Conservation (phyloP, 2,888 invertebrate genomes). For the Heliconius ismenius region DNA sequence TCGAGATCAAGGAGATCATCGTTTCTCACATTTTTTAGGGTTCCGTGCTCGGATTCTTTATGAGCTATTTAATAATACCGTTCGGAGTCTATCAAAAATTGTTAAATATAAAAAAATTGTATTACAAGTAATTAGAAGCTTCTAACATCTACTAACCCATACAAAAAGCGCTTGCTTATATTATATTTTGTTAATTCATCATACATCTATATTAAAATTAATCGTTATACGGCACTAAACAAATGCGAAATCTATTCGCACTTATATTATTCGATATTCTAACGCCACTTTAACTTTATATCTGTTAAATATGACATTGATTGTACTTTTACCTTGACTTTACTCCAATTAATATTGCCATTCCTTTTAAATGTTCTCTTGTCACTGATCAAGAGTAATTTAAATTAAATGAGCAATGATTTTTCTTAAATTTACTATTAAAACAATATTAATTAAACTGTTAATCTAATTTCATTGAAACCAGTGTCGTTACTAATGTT, state of each 20-base stretch:
- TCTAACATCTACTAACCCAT: too few species aligned
- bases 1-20: constrained; percentile 20
- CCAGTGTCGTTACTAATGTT: too few species aligned
- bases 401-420: neutral
- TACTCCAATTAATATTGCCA: constrained; percentile 1
- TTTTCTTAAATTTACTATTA: too few species aligned
- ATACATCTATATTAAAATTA: too few species aligned
- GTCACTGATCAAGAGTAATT: neutral
- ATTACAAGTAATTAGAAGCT: too few species aligned
- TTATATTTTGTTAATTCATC: too few species aligned
- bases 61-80: neutral
- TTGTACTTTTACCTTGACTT: constrained; percentile 8
- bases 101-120: too few species aligned
- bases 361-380: neutral
- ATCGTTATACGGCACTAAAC: too few species aligned
- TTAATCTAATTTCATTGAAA: too few species aligned
- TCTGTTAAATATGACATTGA: constrained; percentile 13
- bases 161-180: too few species aligned
- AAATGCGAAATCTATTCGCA: neutral
- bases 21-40: constrained; percentile 16
- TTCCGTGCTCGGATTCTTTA: neutral
- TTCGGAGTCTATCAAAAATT: neutral
- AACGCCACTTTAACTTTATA: neutral
- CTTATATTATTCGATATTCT: neutral
- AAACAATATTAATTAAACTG: too few species aligned